Conservation (phyloP, 2,113 vertebrate species). For the Myrmophylax atrothorax region DNA sequence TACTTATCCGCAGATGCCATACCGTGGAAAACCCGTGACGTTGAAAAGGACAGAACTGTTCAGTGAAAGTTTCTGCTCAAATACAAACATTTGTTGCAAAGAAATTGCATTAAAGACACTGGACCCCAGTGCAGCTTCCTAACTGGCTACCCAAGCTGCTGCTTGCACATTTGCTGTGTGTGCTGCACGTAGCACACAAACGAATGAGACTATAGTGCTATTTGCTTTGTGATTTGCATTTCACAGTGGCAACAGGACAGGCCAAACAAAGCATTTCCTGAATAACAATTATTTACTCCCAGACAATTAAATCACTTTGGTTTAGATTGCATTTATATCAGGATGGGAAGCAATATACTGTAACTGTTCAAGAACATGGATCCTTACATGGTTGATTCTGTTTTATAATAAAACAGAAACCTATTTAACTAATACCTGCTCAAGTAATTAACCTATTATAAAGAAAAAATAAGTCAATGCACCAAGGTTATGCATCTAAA, state of each 20-base stretch:
- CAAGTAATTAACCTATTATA: constrained; percentile 62
- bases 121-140: neutral
- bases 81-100: neutral
- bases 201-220: neutral
- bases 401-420: constrained; percentile 26
- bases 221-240: constrained; percentile 9
- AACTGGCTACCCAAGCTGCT: neutral
- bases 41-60: neutral
- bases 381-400: neutral
- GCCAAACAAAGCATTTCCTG: neutral
- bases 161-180: neutral
- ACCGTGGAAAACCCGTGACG: neutral
- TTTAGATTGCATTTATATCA: neutral
- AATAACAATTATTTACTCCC: neutral
- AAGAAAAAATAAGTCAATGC: constrained; percentile 25
- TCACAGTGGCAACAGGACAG: neutral
- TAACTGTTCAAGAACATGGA: neutral
- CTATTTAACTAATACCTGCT: constrained; percentile 51
- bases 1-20: neutral
- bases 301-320: constrained; percentile 2
- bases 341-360: neutral
- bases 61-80: neutral
- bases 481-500: constrained; percentile 25
- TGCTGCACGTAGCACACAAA: neutral
- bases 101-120: neutral